Evolutionary conservation across 1,140 invertebrate species (phyloP).

Genomic region (Asobara japonica): DNA sequence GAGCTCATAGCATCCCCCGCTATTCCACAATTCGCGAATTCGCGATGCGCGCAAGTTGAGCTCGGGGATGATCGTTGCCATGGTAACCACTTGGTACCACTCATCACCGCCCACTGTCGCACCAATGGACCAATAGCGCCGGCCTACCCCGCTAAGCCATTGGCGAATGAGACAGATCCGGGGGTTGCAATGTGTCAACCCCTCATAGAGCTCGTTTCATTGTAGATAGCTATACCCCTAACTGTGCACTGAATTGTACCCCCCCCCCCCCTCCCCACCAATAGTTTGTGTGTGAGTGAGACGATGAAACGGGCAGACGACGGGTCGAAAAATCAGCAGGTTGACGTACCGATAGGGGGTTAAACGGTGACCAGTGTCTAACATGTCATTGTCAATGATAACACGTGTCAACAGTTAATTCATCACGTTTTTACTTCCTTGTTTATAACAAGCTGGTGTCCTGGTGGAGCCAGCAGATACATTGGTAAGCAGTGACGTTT

Average conservation of each 20-base stretch:
- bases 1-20: not conserved
- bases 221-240: not conserved
- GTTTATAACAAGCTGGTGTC: not conserved
- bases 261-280: not conserved
- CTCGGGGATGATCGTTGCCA: slow-evolving; percentile 26
- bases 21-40: slow-evolving; percentile 18
- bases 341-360: slow-evolving; percentile 43
- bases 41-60: slow-evolving; percentile 21
- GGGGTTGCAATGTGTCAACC: slow-evolving; percentile 27
- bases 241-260: not conserved
- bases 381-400: slow-evolving; percentile 32
- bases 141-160: slow-evolving; percentile 1
- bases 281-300: not conserved
- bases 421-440: not conserved
- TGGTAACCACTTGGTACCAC: slow-evolving; percentile 25
- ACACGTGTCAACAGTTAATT: slow-evolving; percentile 33
- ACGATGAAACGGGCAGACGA: not conserved
- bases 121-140: slow-evolving; percentile 29
- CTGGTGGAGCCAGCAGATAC: too few species aligned
- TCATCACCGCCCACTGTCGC: slow-evolving; percentile 28
- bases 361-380: slow-evolving; percentile 41
- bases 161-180: slow-evolving; percentile 25
- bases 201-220: slow-evolving; percentile 6
- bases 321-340: slow-evolving; percentile 36
- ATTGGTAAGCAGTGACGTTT: too few species aligned